A percentile compares a stretch with the other conserved stretches of the same genome.
Evolutionary conservation across 1,140 invertebrate species (phyloP).

Genomic region (Stenopsyche tienmushanensis): DNA sequence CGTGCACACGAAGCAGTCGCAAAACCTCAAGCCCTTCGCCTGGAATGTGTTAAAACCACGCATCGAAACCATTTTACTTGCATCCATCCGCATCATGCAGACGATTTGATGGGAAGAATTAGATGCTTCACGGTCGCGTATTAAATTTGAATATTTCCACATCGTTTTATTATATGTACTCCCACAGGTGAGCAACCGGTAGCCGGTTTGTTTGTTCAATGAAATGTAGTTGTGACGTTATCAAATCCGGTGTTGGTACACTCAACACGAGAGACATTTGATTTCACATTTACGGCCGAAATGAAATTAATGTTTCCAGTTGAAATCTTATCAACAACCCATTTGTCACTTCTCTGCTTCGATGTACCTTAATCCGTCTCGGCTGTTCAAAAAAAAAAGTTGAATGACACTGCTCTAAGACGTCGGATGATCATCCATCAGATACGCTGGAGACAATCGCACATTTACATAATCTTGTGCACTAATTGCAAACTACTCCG

Average conservation of each 20-base stretch:
- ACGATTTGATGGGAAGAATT: no score
- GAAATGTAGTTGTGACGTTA: slow-evolving; percentile 33
- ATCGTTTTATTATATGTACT: no score
- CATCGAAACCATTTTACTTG: no score
- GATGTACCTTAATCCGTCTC: slow-evolving; percentile 34
- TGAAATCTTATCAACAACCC: slow-evolving; percentile 40
- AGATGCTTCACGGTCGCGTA: not conserved
- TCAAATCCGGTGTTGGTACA: slow-evolving; percentile 29
- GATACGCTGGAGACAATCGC: slow-evolving; percentile 21
- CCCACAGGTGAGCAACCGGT: slow-evolving; percentile 25
- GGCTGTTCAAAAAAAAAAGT: slow-evolving; percentile 29
- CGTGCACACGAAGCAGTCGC: no score
- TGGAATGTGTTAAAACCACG: no score
- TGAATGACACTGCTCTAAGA: slow-evolving; percentile 33
- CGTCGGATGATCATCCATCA: slow-evolving; percentile 17
- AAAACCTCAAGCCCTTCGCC: no score
- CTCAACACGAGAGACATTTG: slow-evolving; percentile 30
- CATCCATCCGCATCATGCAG: no score
- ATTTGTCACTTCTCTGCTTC: slow-evolving; percentile 37
- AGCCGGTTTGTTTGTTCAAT: slow-evolving; percentile 29
- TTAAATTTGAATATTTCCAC: not conserved
- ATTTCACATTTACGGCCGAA: slow-evolving; percentile 31
- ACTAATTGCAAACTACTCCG: slow-evolving; percentile 24
- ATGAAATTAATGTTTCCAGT: slow-evolving; percentile 38
- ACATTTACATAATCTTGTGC: slow-evolving; percentile 5